Percentiles rank a stretch among this genome's conserved stretches.
These are phyloP conservation scores for Nomada ferruginata DNA, from an alignment of 2,888 invertebrate species.

Conservation along the genomic window DNA sequence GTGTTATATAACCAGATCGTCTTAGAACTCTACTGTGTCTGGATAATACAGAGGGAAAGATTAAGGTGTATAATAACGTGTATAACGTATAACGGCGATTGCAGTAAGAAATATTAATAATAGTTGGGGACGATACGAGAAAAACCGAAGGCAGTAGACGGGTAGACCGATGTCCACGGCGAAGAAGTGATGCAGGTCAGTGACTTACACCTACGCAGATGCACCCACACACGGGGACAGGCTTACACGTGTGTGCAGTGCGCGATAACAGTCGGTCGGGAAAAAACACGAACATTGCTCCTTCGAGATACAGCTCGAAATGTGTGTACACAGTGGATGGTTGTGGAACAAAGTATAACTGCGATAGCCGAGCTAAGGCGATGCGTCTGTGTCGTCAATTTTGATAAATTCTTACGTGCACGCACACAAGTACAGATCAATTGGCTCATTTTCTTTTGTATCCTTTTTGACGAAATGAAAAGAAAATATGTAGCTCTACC, in stretches of 20 bases:
- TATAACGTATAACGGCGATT: too few species aligned
- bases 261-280: slow-evolving; percentile 36
- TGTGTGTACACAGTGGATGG: not conserved
- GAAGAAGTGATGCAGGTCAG: slow-evolving; percentile 74
- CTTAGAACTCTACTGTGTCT: too few species aligned
- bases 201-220: slow-evolving; percentile 66
- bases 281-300: slow-evolving; percentile 57
- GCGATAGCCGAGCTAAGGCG: not conserved
- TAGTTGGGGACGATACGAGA: not conserved
- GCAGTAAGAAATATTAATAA: not conserved
- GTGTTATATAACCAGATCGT: too few species aligned
- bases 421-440: too few species aligned
- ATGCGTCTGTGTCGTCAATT: not conserved
- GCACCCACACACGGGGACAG: slow-evolving; percentile 52
- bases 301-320: slow-evolving; percentile 38
- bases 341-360: not conserved
- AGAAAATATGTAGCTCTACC: too few species aligned
- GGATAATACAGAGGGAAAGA: too few species aligned
- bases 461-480: too few species aligned
- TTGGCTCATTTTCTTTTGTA: not conserved
- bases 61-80: too few species aligned
- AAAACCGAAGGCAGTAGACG: slow-evolving; percentile 4
- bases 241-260: slow-evolving; percentile 19
- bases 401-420: too few species aligned
- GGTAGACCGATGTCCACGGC: slow-evolving; percentile 39